A percentile compares a stretch with the other conserved stretches of the same genome.
These are phyloP conservation scores for Myotis yumanensis DNA, from an alignment of 2,113 vertebrate genomes.

Conservation along the genomic window DNA sequence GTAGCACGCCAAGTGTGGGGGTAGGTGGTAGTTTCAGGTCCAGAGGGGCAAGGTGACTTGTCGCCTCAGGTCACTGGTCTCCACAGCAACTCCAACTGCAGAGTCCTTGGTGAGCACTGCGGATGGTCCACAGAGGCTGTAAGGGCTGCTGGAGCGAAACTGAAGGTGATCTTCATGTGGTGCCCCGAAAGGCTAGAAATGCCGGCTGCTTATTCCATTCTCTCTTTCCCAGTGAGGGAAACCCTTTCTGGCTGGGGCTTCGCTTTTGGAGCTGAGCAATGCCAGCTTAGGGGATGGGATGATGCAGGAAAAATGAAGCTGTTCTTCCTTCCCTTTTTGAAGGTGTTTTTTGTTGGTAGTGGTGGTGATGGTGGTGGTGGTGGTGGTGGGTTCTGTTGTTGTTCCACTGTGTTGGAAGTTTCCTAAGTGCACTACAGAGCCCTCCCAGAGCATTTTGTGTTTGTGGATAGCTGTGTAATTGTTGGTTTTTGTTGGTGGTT, in stretches of 20 bases:
- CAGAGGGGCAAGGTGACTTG: not conserved
- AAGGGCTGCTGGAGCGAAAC: not conserved
- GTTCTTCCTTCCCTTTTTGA: not conserved
- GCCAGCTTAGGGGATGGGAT: not conserved
- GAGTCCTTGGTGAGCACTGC: not conserved
- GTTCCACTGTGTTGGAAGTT: not conserved
- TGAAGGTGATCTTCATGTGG: not conserved
- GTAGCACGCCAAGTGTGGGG: not conserved
- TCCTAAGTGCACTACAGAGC: not conserved
- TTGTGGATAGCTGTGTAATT: not conserved
- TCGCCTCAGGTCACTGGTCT: not conserved
- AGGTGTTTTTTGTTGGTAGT: not conserved
- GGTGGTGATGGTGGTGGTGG: too few relatives aligned
- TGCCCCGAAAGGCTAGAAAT: not conserved
- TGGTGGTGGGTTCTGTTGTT: not conserved
- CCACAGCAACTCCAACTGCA: not conserved
- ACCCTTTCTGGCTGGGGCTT: not conserved
- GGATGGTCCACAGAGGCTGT: too few relatives aligned
- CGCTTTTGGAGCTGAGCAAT: not conserved
- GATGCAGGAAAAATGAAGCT: not conserved
- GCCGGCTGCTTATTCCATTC: not conserved
- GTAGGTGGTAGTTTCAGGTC: not conserved
- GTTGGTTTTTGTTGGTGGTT: not conserved
- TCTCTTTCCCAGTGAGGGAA: not conserved
- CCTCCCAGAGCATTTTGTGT: not conserved